phyloP scores from a whole-genome alignment of 2,888 invertebrate species.

The Conus canariensis region DNA sequence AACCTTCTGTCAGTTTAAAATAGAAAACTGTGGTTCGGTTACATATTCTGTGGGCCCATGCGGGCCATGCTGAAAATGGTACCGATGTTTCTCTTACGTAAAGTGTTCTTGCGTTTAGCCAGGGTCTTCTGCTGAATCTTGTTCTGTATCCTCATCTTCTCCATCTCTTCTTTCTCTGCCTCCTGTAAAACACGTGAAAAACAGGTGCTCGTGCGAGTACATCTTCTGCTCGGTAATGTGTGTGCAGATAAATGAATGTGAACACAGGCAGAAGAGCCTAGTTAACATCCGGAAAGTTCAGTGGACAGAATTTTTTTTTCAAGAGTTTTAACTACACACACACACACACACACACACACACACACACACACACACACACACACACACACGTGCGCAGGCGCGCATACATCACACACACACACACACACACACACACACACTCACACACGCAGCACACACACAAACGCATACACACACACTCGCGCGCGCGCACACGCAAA shows the following conservation, averaged over 20 bases:
- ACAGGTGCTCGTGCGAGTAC: too few relatives aligned
- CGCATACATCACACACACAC: too few relatives aligned
- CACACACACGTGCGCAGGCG: background rate
- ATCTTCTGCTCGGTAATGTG: too few relatives aligned
- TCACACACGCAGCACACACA: background rate
- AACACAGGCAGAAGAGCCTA: too few relatives aligned
- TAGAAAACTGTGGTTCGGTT: too few relatives aligned
- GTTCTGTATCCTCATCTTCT: constrained; percentile 59
- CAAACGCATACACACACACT: background rate
- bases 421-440: too few relatives aligned
- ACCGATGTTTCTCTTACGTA: constrained; percentile 17
- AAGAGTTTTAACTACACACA: too few relatives aligned
- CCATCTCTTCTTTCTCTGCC: constrained; percentile 63
- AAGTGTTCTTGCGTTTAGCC: constrained; percentile 55
- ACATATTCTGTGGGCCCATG: background rate
- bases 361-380: background rate
- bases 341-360: background rate
- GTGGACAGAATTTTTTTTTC: too few relatives aligned
- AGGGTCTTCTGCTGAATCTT: constrained; percentile 63
- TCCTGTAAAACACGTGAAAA: constrained; percentile 53
- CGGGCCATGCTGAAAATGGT: background rate
- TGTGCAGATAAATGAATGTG: too few relatives aligned
- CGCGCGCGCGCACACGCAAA: too few relatives aligned
- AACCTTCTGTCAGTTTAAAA: too few relatives aligned
- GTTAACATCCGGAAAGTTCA: too few relatives aligned